Percentiles rank a stretch among this genome's conserved stretches.
These are phyloP conservation scores for Intellagama lesueurii DNA, from an alignment of 2,797 vertebrate species.

Conservation along the genomic window DNA sequence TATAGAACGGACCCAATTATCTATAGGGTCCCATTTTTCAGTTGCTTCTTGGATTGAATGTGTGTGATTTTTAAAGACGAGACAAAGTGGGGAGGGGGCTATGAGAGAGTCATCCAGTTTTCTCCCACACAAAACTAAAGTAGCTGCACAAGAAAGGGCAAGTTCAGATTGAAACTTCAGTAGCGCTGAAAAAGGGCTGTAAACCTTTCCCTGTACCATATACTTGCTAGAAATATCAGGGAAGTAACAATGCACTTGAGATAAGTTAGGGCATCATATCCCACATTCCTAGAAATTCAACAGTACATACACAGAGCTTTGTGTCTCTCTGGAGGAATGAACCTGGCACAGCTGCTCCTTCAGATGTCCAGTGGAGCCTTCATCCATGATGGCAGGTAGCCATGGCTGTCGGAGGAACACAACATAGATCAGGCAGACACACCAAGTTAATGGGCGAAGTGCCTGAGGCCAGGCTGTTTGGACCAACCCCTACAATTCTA, in stretches of 20 bases:
- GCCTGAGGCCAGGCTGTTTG: too few species aligned
- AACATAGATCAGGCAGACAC: background rate
- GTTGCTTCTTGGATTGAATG: too few species aligned
- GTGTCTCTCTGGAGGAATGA: background rate
- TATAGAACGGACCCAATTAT: too few species aligned
- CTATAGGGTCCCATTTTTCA: too few species aligned
- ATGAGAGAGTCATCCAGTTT: background rate
- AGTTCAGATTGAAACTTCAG: too few species aligned
- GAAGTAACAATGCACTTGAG: too few species aligned
- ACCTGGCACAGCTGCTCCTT: background rate
- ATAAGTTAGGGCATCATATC: background rate
- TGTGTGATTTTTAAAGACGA: background rate
- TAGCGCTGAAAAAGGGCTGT: too few species aligned
- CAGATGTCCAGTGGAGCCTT: background rate
- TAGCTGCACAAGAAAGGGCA: too few species aligned
- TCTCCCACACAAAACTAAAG: too few species aligned
- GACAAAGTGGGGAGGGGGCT: background rate
- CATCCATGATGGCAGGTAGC: background rate
- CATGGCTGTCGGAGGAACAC: background rate
- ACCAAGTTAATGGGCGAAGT: background rate
- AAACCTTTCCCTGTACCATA: too few species aligned
- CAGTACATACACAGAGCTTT: constrained; percentile 2
- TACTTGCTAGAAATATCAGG: too few species aligned
- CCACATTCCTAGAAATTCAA: background rate
- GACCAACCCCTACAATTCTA: too few species aligned